These are phyloP conservation scores for Ariolimax columbianus DNA, from an alignment of 2,888 invertebrate genomes.

Conservation along the genomic window DNA sequence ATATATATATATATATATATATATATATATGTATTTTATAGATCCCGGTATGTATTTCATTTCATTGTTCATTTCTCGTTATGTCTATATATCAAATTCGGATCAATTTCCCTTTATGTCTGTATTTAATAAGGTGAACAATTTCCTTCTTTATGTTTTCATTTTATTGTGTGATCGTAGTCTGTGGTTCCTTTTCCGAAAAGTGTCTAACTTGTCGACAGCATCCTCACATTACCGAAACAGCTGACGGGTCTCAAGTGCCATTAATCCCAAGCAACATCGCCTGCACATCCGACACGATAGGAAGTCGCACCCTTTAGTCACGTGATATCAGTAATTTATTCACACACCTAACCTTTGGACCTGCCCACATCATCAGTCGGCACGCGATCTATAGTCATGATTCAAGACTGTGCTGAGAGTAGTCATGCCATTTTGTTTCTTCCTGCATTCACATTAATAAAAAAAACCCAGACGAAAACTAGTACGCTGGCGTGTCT, in stretches of 20 bases:
- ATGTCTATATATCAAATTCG: neutral
- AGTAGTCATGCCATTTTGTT: neutral
- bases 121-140: neutral
- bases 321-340: slow-evolving; percentile 15
- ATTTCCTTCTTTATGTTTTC: too few species aligned
- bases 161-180: too few species aligned
- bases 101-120: neutral
- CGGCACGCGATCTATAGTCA: neutral
- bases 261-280: slow-evolving; percentile 1
- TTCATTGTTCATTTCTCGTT: too few species aligned
- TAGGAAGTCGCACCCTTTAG: slow-evolving; percentile 14
- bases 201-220: neutral
- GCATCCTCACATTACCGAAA: neutral
- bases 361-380: neutral
- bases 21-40: too few species aligned
- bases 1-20: too few species aligned
- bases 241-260: neutral
- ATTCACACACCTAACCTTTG: neutral
- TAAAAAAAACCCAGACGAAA: too few species aligned
- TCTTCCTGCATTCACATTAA: neutral
- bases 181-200: neutral
- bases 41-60: too few species aligned
- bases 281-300: slow-evolving; percentile 9
- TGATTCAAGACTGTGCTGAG: neutral
- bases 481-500: neutral